Evolutionary conservation across 2,888 invertebrate genomes (phyloP), one percentile per base, ranked within the genome.

Genomic region (Salpingus planirostris): DNA sequence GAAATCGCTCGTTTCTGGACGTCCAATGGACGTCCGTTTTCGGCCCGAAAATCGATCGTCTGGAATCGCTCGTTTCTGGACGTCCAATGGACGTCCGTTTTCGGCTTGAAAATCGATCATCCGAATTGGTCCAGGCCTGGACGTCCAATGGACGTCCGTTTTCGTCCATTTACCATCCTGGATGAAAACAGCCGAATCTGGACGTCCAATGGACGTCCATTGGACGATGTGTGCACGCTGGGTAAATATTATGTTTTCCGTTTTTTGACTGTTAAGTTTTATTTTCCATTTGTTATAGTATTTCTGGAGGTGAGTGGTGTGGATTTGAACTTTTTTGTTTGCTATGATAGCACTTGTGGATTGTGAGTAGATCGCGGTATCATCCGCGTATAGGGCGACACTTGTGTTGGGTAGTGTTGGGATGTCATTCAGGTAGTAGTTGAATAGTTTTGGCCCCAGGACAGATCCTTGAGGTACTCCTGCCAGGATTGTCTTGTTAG

Each of bases 361-460:
- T 10, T 10, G 6, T 2, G 22, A n/a, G 15, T n/a, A 21, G 6
- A 33, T 27, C 3, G 33, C 27, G n/a, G 33, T 33, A 15, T 33
- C 33, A 11, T 23, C 23, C 8, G 42, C 32, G 27, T 39, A 38
- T 3, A 40, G 34, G 3, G 38, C 40, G 22, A 42, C 40, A 24
- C 41, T 42, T 6, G 46, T 40, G 13, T 23, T 5, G 11, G 5
- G 4, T 23, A 10, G 10, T 29, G 41, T 1, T 36, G 31, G 8
- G 38, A 41, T 8, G 13, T 26, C 8, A 38, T 42, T 27, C 37
- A 43, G 5, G 33, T 27, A 11, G 35, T 28, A 24, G 15, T 40
- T 33, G 26, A 44, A 46, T 6, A 42, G 33, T 23, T 11, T 29
- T 5, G 42, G 42, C n/a, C 39, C 39, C 2, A 44, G 35, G n/a